Conservation (phyloP, 2,888 invertebrate genomes). For the Philereme transversata region DNA sequence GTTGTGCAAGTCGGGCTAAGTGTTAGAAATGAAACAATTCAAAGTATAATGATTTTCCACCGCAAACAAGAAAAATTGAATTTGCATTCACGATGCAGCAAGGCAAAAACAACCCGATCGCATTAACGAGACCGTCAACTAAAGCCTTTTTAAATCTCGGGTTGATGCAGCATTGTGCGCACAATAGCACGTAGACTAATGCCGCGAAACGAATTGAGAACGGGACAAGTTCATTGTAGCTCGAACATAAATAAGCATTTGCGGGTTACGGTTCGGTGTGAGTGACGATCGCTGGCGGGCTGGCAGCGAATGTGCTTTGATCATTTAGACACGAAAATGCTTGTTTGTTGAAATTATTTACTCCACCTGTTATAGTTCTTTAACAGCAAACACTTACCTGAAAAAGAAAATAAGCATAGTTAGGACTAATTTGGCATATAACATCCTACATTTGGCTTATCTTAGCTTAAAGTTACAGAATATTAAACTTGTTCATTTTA, state of each 20-base stretch:
- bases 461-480: too few relatives aligned
- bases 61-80: neutral
- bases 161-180: constrained; percentile 55
- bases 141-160: constrained; percentile 63
- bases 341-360: constrained; percentile 33
- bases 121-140: constrained; percentile 54
- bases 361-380: neutral
- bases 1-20: too few relatives aligned
- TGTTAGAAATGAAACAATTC: too few relatives aligned
- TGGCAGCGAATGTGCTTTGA: constrained; percentile 25
- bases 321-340: neutral
- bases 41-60: too few relatives aligned
- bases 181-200: constrained; percentile 69
- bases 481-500: too few relatives aligned
- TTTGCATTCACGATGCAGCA: constrained; percentile 4
- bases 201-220: constrained; percentile 73
- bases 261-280: constrained; percentile 65
- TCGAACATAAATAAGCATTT: constrained; percentile 79
- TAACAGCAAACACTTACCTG: constrained; percentile 37
- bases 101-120: constrained; percentile 48
- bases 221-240: constrained; percentile 74
- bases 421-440: too few relatives aligned
- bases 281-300: constrained; percentile 28
- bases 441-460: too few relatives aligned
- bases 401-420: constrained; percentile 29